phyloP scores from a whole-genome alignment of 1,140 invertebrate species.

The Branchinecta lynchi region DNA sequence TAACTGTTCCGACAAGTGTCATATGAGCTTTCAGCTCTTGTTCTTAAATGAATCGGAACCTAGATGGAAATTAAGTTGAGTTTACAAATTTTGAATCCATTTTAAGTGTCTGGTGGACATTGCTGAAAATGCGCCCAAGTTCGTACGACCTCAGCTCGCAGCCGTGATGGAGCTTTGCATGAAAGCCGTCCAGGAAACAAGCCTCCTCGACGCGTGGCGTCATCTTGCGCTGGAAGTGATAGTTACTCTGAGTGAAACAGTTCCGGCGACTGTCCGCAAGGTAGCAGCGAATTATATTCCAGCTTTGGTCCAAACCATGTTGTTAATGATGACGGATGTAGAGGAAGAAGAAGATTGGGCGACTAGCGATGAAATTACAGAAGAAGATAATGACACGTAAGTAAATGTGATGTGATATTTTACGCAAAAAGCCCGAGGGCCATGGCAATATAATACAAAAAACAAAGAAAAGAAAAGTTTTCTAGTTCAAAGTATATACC shows the following conservation, averaged over 20 bases:
- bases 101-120: slow-evolving; percentile 65
- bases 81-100: not conserved
- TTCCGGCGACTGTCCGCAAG: slow-evolving; percentile 88
- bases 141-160: slow-evolving; percentile 66
- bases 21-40: too few relatives aligned
- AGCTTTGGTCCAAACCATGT: slow-evolving; percentile 56
- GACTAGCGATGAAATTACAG: slow-evolving; percentile 53
- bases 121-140: slow-evolving; percentile 82
- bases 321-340: slow-evolving; percentile 93
- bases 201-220: slow-evolving; percentile 66
- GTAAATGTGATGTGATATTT: slow-evolving; percentile 2
- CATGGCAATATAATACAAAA: too few relatives aligned
- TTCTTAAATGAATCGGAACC: too few relatives aligned
- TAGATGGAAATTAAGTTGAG: not conserved
- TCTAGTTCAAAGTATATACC: too few relatives aligned
- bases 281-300: slow-evolving; percentile 54
- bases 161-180: slow-evolving; percentile 39
- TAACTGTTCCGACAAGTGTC: too few relatives aligned
- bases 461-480: too few relatives aligned
- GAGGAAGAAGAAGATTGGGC: slow-evolving; percentile 84
- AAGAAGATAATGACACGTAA: slow-evolving; percentile 65
- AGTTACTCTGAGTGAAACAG: slow-evolving; percentile 84
- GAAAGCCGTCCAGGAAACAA: slow-evolving; percentile 47
- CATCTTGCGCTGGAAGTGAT: slow-evolving; percentile 85
- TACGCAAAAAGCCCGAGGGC: too few relatives aligned